phyloP scores from a whole-genome alignment of 2,888 invertebrate genomes.

The Oasisia sp. region DNA sequence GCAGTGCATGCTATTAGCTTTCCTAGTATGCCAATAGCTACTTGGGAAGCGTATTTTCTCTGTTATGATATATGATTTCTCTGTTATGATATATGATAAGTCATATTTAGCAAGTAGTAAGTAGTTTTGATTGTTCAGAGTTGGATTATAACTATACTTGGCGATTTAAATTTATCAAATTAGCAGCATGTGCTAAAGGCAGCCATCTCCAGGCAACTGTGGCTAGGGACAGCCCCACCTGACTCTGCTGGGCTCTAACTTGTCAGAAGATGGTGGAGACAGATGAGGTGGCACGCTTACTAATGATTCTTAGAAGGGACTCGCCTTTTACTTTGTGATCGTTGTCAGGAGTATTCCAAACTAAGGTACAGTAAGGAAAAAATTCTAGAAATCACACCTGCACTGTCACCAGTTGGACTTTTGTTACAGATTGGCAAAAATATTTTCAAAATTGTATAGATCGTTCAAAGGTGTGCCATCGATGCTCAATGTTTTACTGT shows the following conservation, averaged over 20 bases:
- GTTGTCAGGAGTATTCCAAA: slow-evolving; percentile 8
- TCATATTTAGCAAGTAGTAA: too few relatives aligned
- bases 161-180: too few relatives aligned
- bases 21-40: not conserved
- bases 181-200: not conserved
- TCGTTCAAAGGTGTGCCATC: not conserved
- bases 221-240: not conserved
- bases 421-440: not conserved
- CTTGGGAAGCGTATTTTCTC: too few relatives aligned
- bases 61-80: too few relatives aligned
- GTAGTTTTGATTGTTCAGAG: too few relatives aligned
- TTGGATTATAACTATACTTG: too few relatives aligned
- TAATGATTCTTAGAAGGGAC: slow-evolving; percentile 3
- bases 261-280: not conserved
- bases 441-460: too few relatives aligned
- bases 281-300: not conserved
- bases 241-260: not conserved
- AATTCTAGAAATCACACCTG: not conserved
- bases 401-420: not conserved
- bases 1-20: not conserved
- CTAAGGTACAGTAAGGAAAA: not conserved
- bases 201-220: not conserved
- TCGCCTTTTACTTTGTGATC: not conserved
- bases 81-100: too few relatives aligned
- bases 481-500: not conserved